Evolutionary conservation across 2,888 invertebrate genomes (phyloP).

Genomic region (Leptinotarsa tumamoca): DNA sequence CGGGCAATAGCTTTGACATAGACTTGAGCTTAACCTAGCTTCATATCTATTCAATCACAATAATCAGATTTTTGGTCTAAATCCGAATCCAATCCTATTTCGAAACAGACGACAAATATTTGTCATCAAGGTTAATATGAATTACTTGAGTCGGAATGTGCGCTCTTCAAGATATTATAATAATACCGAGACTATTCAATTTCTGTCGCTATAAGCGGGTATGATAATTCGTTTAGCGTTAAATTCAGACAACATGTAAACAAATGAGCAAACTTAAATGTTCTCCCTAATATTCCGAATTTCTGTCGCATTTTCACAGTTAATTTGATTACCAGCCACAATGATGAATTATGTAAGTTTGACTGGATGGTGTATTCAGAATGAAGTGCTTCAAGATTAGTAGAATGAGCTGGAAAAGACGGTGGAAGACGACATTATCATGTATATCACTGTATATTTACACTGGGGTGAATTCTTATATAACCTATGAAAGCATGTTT

Average conservation of each 20-base stretch:
- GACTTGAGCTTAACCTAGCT: too few relatives aligned
- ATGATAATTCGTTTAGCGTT: slow-evolving; percentile 60
- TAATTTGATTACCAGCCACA: slow-evolving; percentile 17
- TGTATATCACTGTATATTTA: too few relatives aligned
- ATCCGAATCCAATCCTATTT: not conserved
- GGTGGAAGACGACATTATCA: too few relatives aligned
- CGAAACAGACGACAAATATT: not conserved
- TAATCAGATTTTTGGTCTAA: not conserved
- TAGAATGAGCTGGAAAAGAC: too few relatives aligned
- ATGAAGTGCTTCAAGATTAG: not conserved
- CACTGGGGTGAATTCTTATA: too few relatives aligned
- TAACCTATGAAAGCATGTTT: too few relatives aligned
- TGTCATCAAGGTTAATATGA: slow-evolving; percentile 43
- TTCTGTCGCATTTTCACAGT: slow-evolving; percentile 27
- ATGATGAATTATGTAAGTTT: slow-evolving; percentile 1
- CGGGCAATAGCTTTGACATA: too few relatives aligned
- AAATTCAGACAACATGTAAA: slow-evolving; percentile 51
- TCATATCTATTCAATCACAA: too few relatives aligned
- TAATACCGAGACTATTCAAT: slow-evolving; percentile 63
- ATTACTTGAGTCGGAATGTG: slow-evolving; percentile 61
- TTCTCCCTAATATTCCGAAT: slow-evolving; percentile 28
- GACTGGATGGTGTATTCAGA: not conserved
- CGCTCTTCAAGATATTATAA: slow-evolving; percentile 59
- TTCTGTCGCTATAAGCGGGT: slow-evolving; percentile 61
- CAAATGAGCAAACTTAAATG: slow-evolving; percentile 37